Conservation (phyloP, 2,113 vertebrate genomes). For the Malaclemys terrapin region DNA sequence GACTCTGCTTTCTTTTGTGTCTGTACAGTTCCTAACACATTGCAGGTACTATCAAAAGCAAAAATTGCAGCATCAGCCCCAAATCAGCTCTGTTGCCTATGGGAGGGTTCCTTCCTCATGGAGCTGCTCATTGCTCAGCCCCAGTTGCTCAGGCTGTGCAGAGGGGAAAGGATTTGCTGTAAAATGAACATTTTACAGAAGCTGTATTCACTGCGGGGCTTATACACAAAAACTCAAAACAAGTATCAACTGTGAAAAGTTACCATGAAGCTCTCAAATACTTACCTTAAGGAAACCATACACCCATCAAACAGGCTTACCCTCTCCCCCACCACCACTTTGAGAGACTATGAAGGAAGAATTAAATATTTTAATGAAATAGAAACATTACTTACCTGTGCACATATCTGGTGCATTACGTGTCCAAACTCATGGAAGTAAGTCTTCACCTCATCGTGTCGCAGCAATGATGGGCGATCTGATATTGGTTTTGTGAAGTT, state of each 20-base stretch:
- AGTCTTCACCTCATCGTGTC: constrained; percentile 83
- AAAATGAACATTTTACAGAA: background rate
- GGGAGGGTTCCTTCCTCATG: background rate
- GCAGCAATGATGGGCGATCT: constrained; percentile 77
- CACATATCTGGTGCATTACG: constrained; percentile 87
- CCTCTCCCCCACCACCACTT: background rate
- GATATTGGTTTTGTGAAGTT: constrained; percentile 76
- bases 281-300: background rate
- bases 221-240: background rate
- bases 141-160: background rate
- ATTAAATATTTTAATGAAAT: background rate
- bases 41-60: background rate
- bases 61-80: background rate
- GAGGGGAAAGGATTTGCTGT: background rate
- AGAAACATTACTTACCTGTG: constrained; percentile 79
- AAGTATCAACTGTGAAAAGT: background rate
- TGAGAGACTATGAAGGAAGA: background rate
- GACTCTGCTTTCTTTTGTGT: background rate
- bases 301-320: background rate
- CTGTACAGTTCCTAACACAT: background rate
- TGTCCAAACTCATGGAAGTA: constrained; percentile 88
- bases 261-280: rapidly evolving
- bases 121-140: background rate
- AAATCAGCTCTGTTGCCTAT: background rate
- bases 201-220: background rate